A percentile compares a stretch with the other conserved stretches of the same genome.
These are phyloP conservation scores for Oreochromis aureus DNA, from an alignment of 2,113 vertebrate genomes.

Conservation along the genomic window DNA sequence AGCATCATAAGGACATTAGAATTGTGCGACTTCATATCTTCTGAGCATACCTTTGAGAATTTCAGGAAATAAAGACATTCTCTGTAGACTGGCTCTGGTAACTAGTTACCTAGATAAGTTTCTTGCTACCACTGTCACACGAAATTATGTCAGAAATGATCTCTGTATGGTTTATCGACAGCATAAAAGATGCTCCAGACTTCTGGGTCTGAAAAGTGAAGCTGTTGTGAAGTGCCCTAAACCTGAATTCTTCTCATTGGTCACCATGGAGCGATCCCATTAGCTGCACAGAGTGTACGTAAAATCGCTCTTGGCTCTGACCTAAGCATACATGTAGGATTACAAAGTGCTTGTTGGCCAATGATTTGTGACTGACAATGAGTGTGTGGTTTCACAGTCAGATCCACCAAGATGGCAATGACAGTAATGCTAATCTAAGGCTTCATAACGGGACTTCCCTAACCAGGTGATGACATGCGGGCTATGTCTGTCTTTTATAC, in stretches of 20 bases:
- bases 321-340: background rate
- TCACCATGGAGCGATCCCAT: background rate
- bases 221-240: background rate
- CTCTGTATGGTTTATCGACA: background rate
- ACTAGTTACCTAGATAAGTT: background rate
- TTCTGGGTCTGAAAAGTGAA: background rate
- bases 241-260: background rate
- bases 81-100: background rate
- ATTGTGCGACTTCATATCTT: background rate
- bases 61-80: background rate
- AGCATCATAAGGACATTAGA: background rate
- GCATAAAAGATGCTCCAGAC: background rate
- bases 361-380: no score
- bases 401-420: no score
- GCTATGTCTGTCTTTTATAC: no score
- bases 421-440: no score
- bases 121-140: background rate
- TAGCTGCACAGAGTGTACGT: background rate
- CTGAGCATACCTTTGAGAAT: background rate
- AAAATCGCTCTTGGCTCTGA: rapidly evolving
- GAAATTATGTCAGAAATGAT: background rate
- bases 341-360: background rate
- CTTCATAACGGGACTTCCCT: no score
- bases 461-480: no score
- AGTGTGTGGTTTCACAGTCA: no score